These are phyloP conservation scores for Campoletis sonorensis DNA, from an alignment of 1,140 invertebrate species.

Conservation along the genomic window DNA sequence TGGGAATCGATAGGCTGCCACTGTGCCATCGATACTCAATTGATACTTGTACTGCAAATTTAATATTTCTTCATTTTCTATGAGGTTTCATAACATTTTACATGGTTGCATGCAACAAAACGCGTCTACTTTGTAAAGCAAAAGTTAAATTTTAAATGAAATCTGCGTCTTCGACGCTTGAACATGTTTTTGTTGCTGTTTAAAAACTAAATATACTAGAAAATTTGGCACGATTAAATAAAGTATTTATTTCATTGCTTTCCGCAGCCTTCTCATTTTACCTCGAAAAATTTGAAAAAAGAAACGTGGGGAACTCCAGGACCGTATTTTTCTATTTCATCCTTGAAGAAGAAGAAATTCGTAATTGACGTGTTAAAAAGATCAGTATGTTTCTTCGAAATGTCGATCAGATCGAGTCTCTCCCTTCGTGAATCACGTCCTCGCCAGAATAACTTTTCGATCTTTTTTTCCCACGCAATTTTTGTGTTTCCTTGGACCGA, in stretches of 20 bases:
- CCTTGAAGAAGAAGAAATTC: slow-evolving; percentile 97
- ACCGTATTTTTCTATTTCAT: slow-evolving; percentile 91
- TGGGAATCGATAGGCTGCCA: slow-evolving; percentile 96
- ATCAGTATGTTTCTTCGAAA: slow-evolving; percentile 86
- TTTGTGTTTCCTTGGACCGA: slow-evolving; percentile 90
- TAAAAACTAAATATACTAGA: no score
- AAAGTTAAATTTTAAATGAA: no score
- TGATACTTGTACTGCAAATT: slow-evolving; percentile 95
- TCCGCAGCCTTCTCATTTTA: slow-evolving; percentile 74
- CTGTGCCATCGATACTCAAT: slow-evolving; percentile 96
- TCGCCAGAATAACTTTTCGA: slow-evolving; percentile 90
- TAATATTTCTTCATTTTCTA: no score
- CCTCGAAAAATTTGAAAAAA: slow-evolving; percentile 97
- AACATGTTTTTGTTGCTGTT: no score
- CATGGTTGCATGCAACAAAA: no score
- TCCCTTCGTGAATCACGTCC: slow-evolving; percentile 92
- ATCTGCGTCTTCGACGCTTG: no score
- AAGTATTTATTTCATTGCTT: no score
- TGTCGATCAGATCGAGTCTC: slow-evolving; percentile 88
- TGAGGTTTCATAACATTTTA: no score
- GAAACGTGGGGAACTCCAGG: slow-evolving; percentile 89
- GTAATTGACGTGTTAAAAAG: slow-evolving; percentile 95
- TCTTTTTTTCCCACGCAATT: slow-evolving; percentile 85
- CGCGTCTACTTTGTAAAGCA: no score
- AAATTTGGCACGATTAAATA: no score